Evolutionary conservation across 2,113 vertebrate genomes (phyloP), one percentile per base, ranked within the genome.

Genomic region (Cercocebus atys): DNA sequence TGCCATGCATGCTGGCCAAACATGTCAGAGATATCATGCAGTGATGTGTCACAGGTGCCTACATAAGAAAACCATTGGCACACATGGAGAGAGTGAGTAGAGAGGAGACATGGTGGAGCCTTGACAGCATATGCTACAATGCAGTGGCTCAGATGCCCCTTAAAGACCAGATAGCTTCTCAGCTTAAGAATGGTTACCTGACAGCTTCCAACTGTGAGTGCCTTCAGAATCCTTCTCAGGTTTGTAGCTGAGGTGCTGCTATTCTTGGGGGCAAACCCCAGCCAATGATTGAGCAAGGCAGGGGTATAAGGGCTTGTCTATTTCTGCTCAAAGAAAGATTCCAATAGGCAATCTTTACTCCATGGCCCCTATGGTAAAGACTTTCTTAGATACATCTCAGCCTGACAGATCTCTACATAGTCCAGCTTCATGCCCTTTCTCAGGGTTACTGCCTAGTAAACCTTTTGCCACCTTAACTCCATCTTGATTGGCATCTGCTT

Each of bases 21-120:
- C 38, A 47, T 52, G 6, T 25, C 50, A 81, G 50, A 95, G 66
- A 93, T 78, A 13, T 52, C 11, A 16, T 8, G 2, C 35, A 45
- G 50, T 61, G 50, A 79, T 27, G 3, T 0, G 17, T 72, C 68
- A 45, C 43, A 72, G 50, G 43, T 55, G 32, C 13, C 43, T 52
- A 32, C 38, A 5, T 25, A 30, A 73, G 78, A 40, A 35, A 40
- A n/a, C 55, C 57, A 59, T 35, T 30, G n/a, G 25, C 10, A 14
- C 6, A 7, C 43, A 14, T 1, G 10, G 43, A 47, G 23, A 55
- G 17, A 22, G 22, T 23, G 25, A 38, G 32, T 27, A 8, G 8
- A 3, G 0, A 72, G 76, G 38, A 43, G 20, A 9, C 8, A 12
- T 0, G 5, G 7, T 1, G 23, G 32, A 11, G 27, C 1, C 32